Evolutionary conservation across 2,888 invertebrate genomes (phyloP), one percentile per base, ranked within the genome.

Genomic region (Amaurobius ferox): DNA sequence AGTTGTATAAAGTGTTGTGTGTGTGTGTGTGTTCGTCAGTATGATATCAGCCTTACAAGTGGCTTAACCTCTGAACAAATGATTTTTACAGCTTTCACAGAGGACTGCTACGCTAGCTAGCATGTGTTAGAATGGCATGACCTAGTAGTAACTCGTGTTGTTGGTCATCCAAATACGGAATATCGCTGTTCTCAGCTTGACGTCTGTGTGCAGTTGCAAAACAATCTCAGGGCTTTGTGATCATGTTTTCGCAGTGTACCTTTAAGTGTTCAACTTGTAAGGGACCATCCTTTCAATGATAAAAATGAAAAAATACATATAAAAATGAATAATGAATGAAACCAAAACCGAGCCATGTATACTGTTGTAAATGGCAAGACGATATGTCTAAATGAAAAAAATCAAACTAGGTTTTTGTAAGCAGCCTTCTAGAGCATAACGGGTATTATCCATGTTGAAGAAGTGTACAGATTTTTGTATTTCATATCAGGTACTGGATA

Each of bases 231-330:
- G 86, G 86, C 86, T 86, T 86, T 86, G 86, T 86, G 86, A 86
- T 86, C 83, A 85, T 40, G 83, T 85, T 77, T 77, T 76, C 70
- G 86, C 86, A 79, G 86, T 86, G 86, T 86, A 86, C 86, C 86
- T 86, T 86, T 77, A 86, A 86, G 86, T 86, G 86, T 86, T 86
- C 86, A 86, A 86, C 79, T 86, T 79, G 86, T 86, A 86, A 86
- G 86, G 86, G 86, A 86, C 86, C 86, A 86, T 86, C 86, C 86
- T 86, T 86, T 76, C 77, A 66, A 85, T 66, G 68, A 80, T 64
- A 23, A 35, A 70, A 71, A 71, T 28, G 67, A 23, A 55, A 55
- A 23, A 55, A 55, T 23, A 23, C 5, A 55, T 55, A 55, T 55
- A 55, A 76, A 81, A 74, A 74, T 73, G 77, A 83, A 55, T 55